Conservation (phyloP, 1,140 invertebrate species). For the Drepana arcuata region DNA sequence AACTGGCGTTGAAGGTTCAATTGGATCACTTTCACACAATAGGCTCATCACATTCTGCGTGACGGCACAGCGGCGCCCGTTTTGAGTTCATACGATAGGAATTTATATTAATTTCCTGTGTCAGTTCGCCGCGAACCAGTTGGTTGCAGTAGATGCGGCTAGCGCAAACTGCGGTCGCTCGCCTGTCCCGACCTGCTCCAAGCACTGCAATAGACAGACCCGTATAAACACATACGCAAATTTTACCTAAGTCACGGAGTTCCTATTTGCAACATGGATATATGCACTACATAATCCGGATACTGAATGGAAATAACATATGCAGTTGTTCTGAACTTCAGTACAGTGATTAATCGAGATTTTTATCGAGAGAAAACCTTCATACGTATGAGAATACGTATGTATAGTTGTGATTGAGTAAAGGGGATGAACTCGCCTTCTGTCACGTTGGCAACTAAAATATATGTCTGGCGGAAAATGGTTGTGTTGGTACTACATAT, state of each 20-base stretch:
- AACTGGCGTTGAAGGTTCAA: constrained; percentile 37
- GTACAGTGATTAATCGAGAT: no score
- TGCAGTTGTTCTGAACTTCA: no score
- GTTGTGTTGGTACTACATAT: no score
- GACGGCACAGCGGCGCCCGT: constrained; percentile 27
- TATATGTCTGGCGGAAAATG: no score
- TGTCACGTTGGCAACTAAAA: no score
- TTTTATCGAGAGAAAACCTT: no score
- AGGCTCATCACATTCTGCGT: constrained; percentile 45
- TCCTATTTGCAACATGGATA: constrained; percentile 46
- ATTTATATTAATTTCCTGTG: constrained; percentile 68
- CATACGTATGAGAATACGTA: no score
- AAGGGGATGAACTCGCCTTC: no score
- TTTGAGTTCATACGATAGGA: constrained; percentile 50
- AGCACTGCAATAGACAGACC: constrained; percentile 53
- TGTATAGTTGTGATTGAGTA: no score
- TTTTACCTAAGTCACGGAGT: constrained; percentile 46
- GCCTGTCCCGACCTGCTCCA: constrained; percentile 41
- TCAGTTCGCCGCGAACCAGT: constrained; percentile 35
- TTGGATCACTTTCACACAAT: constrained; percentile 49
- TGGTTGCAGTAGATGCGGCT: constrained; percentile 43
- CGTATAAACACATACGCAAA: constrained; percentile 52
- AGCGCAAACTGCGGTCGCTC: constrained; percentile 48
- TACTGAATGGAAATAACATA: no score
- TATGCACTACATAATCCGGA: no score